These are phyloP conservation scores for Brachyopa scutellaris DNA, from an alignment of 2,888 invertebrate species.

Conservation along the genomic window DNA sequence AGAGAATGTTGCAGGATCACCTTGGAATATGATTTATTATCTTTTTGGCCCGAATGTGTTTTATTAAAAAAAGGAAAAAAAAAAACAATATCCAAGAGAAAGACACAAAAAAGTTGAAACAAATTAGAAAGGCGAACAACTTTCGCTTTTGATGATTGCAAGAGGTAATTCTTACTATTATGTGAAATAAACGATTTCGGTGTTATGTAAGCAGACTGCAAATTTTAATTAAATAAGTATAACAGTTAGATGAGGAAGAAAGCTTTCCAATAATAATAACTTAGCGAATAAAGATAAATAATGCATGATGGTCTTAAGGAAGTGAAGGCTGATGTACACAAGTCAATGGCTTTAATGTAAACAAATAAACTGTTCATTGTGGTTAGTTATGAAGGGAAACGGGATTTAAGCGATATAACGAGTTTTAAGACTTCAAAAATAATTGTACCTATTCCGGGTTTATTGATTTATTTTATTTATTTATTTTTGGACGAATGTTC, in stretches of 20 bases:
- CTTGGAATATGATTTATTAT: not conserved
- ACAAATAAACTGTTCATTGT: no score
- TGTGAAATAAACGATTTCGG: slow-evolving; percentile 12
- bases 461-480: no score
- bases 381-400: no score
- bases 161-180: not conserved
- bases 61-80: not conserved
- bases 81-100: not conserved
- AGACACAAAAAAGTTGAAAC: slow-evolving; percentile 9
- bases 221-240: slow-evolving; percentile 24
- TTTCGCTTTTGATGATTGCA: slow-evolving; percentile 30
- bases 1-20: not conserved
- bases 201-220: slow-evolving; percentile 38
- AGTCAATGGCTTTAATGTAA: no score
- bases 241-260: not conserved
- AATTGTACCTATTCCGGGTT: no score
- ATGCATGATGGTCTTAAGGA: no score
- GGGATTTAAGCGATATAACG: no score
- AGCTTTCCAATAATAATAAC: not conserved
- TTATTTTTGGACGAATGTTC: no score
- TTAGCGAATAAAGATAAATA: no score
- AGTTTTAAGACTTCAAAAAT: no score
- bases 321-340: no score
- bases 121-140: slow-evolving; percentile 31
- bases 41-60: not conserved